Conservation (phyloP, 2,888 invertebrate genomes). For the Rhynchonema sp. region DNA sequence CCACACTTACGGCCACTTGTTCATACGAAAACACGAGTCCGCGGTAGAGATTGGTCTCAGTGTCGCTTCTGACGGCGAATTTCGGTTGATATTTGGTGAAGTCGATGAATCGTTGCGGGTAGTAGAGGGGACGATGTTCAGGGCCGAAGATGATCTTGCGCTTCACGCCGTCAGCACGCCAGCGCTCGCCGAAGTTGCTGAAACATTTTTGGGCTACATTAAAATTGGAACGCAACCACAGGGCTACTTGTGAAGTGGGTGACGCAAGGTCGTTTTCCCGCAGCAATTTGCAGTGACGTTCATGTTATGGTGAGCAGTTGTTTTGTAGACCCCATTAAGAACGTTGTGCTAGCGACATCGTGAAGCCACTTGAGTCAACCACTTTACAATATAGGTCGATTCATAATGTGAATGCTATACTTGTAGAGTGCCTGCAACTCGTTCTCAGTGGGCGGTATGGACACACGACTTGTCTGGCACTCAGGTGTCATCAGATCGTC, state of each 20-base stretch:
- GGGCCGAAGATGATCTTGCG: slow-evolving; percentile 6
- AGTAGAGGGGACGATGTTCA: slow-evolving; percentile 4
- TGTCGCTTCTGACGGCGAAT: not conserved
- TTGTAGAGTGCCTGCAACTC: not conserved
- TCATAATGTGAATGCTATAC: no score
- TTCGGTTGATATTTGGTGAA: not conserved
- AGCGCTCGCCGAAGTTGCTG: slow-evolving; percentile 1
- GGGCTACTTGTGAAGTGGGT: no score
- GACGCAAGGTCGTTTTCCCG: no score
- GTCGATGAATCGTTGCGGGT: slow-evolving; percentile 5
- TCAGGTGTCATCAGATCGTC: slow-evolving; percentile 2
- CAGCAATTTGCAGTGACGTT: no score
- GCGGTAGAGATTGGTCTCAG: not conserved
- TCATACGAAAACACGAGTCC: slow-evolving; percentile 1
- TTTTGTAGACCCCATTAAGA: no score
- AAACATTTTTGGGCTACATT: no score
- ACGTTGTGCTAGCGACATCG: no score
- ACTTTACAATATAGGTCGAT: no score
- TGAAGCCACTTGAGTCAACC: no score
- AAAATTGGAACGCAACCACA: no score
- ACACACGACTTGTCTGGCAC: not conserved
- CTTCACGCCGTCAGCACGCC: slow-evolving; percentile 5
- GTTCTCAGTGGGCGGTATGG: not conserved
- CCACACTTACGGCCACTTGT: not conserved
- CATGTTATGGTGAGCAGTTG: no score